Conservation (phyloP, 2,113 vertebrate genomes). For the Oreamnos americanus region DNA sequence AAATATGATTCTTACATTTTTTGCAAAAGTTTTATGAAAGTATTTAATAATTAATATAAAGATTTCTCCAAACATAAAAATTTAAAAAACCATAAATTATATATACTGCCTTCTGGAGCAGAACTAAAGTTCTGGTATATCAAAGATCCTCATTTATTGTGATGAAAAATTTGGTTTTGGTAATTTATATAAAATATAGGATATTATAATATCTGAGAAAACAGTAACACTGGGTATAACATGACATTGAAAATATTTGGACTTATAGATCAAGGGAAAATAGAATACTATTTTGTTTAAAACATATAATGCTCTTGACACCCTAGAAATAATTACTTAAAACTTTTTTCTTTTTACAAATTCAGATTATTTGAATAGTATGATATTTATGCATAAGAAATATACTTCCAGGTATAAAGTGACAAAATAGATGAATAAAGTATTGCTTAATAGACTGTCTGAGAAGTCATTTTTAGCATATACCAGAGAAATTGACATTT, state of each 20-base stretch:
- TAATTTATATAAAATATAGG: neutral
- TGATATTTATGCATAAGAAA: neutral
- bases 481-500: neutral
- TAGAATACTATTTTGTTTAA: neutral
- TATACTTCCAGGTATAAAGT: neutral
- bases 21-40: neutral
- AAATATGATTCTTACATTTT: neutral
- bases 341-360: neutral
- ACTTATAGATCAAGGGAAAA: constrained; percentile 2
- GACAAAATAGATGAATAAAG: neutral
- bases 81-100: neutral
- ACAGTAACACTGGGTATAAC: neutral
- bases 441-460: neutral
- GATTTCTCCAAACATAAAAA: constrained; percentile 34
- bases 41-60: neutral
- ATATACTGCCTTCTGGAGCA: neutral
- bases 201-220: constrained; percentile 13
- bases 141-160: neutral
- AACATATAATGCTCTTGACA: neutral
- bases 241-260: neutral
- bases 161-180: neutral
- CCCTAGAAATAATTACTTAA: neutral
- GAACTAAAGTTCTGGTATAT: neutral
- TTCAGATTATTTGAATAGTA: neutral
- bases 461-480: neutral